A percentile compares a stretch with the other conserved stretches of the same genome.
Conservation (phyloP, 2,888 invertebrate species). For the Lasioglossum villosulum region DNA sequence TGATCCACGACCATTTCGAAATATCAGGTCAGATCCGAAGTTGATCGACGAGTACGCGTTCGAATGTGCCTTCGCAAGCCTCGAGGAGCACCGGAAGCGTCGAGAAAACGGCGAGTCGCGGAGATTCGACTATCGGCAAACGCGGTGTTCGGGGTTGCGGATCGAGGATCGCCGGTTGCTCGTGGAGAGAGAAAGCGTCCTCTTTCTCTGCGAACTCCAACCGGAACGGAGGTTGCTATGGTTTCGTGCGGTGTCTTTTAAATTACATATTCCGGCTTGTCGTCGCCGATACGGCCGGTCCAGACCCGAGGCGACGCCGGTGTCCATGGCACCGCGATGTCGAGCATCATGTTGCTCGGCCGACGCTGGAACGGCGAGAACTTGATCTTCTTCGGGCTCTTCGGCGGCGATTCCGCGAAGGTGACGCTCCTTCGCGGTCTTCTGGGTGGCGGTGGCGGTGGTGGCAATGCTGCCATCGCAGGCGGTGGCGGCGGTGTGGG, state of each 20-base stretch:
- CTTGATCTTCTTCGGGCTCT: conserved; percentile 75
- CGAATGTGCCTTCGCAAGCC: neutral
- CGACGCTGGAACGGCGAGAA: conserved; percentile 69
- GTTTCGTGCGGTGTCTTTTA: conserved; percentile 63
- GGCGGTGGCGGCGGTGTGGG: conserved; percentile 81
- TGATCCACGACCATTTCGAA: neutral
- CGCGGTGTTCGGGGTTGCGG: conserved; percentile 47
- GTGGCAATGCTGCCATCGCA: conserved; percentile 71
- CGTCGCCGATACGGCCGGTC: conserved; percentile 71
- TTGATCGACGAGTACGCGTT: neutral
- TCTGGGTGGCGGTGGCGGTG: conserved; percentile 78
- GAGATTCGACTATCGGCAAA: conserved; percentile 61
- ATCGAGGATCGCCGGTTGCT: conserved; percentile 17
- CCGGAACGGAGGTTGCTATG: conserved; percentile 6
- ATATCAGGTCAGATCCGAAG: neutral
- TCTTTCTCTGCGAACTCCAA: neutral
- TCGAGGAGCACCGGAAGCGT: conserved; percentile 8
- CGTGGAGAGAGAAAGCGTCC: neutral
- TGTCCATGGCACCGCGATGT: conserved; percentile 82
- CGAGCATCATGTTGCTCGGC: conserved; percentile 75
- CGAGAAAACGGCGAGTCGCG: conserved; percentile 47
- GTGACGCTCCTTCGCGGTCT: conserved; percentile 82
- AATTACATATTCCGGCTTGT: conserved; percentile 82
- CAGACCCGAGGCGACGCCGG: conserved; percentile 82
- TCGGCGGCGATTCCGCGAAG: conserved; percentile 81